Evolutionary conservation across 2,888 invertebrate species (phyloP).

Genomic region (Apamea anceps): DNA sequence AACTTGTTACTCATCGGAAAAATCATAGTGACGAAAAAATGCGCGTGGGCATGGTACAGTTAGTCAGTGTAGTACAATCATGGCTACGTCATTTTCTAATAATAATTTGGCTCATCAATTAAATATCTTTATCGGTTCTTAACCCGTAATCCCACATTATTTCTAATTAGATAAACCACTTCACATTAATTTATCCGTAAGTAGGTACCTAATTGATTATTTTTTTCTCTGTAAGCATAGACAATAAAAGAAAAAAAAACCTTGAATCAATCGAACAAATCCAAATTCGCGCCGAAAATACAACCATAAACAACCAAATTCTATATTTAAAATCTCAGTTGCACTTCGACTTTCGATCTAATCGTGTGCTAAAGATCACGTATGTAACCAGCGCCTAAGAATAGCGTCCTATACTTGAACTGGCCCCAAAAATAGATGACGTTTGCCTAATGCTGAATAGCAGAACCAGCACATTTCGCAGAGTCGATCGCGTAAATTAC

Average conservation of each 20-base stretch:
- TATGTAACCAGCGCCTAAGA: constrained; percentile 64
- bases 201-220: not conserved
- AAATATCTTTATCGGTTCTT: constrained; percentile 73
- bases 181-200: constrained; percentile 8
- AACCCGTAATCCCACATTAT: constrained; percentile 65
- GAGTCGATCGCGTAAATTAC: constrained; percentile 68
- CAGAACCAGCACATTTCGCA: constrained; percentile 60
- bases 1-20: constrained; percentile 78
- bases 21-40: constrained; percentile 73
- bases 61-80: constrained; percentile 75
- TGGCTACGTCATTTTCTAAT: constrained; percentile 72
- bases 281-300: not conserved
- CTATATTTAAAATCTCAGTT: constrained; percentile 27
- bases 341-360: constrained; percentile 33
- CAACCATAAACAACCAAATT: constrained; percentile 25
- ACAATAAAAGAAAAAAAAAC: not conserved
- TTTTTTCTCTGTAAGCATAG: not conserved
- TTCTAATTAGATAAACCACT: constrained; percentile 26
- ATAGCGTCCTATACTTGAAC: constrained; percentile 74
- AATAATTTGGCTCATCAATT: constrained; percentile 62
- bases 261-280: constrained; percentile 9
- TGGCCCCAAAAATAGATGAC: constrained; percentile 70
- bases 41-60: constrained; percentile 79
- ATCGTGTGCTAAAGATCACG: constrained; percentile 67
- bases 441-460: constrained; percentile 66